Conservation (phyloP, 2,113 vertebrate species). For the Salvelinus fontinalis region DNA sequence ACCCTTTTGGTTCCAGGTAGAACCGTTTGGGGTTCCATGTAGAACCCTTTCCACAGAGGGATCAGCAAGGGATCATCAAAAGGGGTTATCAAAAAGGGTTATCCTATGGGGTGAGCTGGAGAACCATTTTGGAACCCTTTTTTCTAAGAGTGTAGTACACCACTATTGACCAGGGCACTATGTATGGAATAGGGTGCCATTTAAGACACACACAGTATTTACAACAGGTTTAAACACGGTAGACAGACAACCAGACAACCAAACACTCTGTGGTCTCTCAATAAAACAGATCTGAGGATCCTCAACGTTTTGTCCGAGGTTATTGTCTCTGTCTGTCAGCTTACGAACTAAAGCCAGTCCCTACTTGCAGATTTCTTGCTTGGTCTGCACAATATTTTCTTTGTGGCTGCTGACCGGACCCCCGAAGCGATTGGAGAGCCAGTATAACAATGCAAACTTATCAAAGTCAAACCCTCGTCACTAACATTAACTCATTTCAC, state of each 20-base stretch:
- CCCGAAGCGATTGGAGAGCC: constrained; percentile 53
- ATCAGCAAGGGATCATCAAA: no score
- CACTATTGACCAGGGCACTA: background rate
- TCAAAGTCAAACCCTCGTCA: constrained; percentile 75
- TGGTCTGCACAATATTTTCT: background rate
- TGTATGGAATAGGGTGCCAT: background rate
- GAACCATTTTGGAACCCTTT: no score
- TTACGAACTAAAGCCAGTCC: background rate
- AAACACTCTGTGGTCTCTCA: background rate
- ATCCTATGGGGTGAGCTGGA: no score
- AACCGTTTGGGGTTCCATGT: no score
- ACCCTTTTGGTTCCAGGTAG: no score
- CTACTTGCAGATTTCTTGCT: background rate
- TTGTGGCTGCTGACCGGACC: constrained; percentile 35
- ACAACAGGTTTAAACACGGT: background rate
- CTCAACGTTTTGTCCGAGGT: constrained; percentile 8
- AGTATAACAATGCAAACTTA: constrained; percentile 76
- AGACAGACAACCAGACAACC: background rate
- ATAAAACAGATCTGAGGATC: background rate
- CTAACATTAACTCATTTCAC: constrained; percentile 80
- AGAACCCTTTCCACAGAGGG: no score
- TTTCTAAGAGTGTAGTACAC: no score
- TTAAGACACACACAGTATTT: background rate
- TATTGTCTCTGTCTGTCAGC: constrained; percentile 17
- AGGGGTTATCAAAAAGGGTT: no score